Percentiles rank a stretch among this genome's conserved stretches.
These are phyloP conservation scores for Rhinophrynus dorsalis DNA, from an alignment of 2,797 vertebrate species.

Conservation along the genomic window DNA sequence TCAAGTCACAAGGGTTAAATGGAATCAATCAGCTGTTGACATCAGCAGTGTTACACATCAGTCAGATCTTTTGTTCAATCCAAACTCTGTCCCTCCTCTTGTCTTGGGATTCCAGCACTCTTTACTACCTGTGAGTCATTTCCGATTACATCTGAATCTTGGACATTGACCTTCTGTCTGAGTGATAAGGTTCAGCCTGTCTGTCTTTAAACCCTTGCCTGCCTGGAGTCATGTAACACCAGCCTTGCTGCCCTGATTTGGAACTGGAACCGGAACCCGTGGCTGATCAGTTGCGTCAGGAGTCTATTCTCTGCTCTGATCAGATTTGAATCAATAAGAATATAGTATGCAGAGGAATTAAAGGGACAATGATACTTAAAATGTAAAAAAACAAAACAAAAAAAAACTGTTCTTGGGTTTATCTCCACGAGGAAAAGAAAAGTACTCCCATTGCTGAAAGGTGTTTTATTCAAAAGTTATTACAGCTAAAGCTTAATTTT, in stretches of 20 bases:
- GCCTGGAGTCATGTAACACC: not conserved
- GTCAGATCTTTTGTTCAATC: not conserved
- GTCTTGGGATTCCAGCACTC: not conserved
- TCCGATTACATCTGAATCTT: constrained; percentile 16
- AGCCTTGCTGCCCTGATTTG: not conserved
- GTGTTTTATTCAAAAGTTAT: too few relatives aligned
- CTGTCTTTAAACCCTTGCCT: not conserved
- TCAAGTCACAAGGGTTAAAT: too few relatives aligned
- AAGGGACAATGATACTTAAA: too few relatives aligned
- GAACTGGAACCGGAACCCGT: not conserved
- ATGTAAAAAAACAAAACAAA: too few relatives aligned
- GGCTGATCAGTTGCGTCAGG: too few relatives aligned
- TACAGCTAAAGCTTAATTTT: too few relatives aligned
- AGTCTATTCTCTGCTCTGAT: too few relatives aligned
- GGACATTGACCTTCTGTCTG: constrained; percentile 29
- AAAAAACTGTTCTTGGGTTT: too few relatives aligned
- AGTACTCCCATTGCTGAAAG: too few relatives aligned
- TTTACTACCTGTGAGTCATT: constrained; percentile 26
- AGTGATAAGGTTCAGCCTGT: not conserved
- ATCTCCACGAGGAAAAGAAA: too few relatives aligned
- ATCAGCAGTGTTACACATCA: not conserved
- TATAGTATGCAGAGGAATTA: too few relatives aligned
- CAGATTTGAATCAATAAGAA: too few relatives aligned
- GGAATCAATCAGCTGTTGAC: not conserved
- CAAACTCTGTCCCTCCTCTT: not conserved